These are phyloP conservation scores for Hofmannophila pseudospretella DNA, from an alignment of 2,888 invertebrate genomes.

Conservation along the genomic window DNA sequence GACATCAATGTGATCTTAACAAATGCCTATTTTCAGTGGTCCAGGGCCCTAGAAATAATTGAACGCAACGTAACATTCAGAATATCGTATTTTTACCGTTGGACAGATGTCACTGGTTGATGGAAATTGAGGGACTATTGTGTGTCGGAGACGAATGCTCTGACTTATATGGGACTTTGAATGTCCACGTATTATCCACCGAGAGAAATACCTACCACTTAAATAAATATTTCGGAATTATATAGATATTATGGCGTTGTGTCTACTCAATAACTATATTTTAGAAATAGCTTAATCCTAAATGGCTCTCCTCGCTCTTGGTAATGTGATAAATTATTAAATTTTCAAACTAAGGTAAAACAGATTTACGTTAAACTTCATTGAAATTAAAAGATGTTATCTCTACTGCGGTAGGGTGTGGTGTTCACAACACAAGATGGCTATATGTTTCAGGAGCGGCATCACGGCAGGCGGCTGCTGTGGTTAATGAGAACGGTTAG, in stretches of 20 bases:
- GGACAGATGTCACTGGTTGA: slow-evolving; percentile 38
- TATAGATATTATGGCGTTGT: too few species aligned
- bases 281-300: too few species aligned
- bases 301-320: too few species aligned
- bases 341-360: not conserved
- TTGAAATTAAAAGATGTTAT: slow-evolving; percentile 47
- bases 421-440: slow-evolving; percentile 20
- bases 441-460: slow-evolving; percentile 23
- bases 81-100: too few species aligned
- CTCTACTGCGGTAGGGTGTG: slow-evolving; percentile 35
- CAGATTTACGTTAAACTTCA: slow-evolving; percentile 21
- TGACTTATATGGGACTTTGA: slow-evolving; percentile 27
- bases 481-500: slow-evolving; percentile 60
- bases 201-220: too few species aligned
- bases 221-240: too few species aligned
- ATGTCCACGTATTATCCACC: slow-evolving; percentile 14
- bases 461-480: slow-evolving; percentile 36
- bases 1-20: too few species aligned
- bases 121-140: slow-evolving; percentile 46
- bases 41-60: too few species aligned
- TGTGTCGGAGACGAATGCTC: slow-evolving; percentile 31
- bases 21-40: too few species aligned
- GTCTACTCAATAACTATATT: too few species aligned
- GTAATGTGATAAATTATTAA: too few species aligned
- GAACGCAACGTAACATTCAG: too few species aligned